Percentiles rank a stretch among this genome's conserved stretches.
These are phyloP conservation scores for Tipula confusa DNA, from an alignment of 2,888 invertebrate genomes.

Conservation along the genomic window DNA sequence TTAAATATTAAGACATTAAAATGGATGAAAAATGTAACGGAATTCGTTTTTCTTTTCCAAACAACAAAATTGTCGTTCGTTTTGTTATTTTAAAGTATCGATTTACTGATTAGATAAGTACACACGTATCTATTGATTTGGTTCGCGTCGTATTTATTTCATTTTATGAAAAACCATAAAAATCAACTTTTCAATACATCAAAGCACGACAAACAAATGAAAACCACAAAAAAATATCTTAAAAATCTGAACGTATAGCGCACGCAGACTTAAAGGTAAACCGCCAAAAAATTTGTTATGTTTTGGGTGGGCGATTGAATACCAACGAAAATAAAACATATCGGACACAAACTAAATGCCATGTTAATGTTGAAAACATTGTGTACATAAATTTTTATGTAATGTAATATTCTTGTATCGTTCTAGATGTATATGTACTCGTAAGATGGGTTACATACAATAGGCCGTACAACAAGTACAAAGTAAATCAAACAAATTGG, in stretches of 20 bases:
- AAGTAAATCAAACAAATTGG: not conserved
- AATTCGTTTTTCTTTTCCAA: not conserved
- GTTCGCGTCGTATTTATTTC: not conserved
- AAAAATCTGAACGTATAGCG: not conserved
- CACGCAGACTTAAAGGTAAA: constrained; percentile 1
- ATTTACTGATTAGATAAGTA: constrained; percentile 9
- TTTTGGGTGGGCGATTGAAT: constrained; percentile 12
- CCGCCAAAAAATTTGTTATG: not conserved
- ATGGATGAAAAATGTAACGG: not conserved
- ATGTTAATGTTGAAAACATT: not conserved
- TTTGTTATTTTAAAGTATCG: not conserved
- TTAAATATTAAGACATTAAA: not conserved
- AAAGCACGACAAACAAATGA: not conserved
- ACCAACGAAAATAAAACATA: not conserved
- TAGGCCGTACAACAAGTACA: not conserved
- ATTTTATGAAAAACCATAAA: not conserved
- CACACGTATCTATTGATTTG: not conserved
- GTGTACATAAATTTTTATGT: not conserved
- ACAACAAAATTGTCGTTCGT: not conserved
- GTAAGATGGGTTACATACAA: not conserved
- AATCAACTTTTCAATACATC: not conserved
- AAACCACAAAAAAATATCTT: not conserved
- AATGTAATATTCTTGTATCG: not conserved
- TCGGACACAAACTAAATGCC: too few species aligned
- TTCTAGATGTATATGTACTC: not conserved